Conservation (phyloP, 1,140 invertebrate species). For the Cecropterus lyciades region DNA sequence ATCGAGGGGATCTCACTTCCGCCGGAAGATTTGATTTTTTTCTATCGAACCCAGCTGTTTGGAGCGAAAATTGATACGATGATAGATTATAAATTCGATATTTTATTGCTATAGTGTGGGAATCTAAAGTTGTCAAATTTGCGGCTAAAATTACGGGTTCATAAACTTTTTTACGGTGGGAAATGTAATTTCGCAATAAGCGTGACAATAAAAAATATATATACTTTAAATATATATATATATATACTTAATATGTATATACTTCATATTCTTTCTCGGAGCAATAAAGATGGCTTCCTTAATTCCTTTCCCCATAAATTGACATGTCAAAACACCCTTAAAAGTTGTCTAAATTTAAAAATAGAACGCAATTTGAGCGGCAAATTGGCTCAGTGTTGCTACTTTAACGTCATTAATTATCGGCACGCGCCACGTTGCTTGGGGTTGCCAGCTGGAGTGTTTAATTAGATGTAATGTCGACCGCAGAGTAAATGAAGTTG, state of each 20-base stretch:
- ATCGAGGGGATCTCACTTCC: conserved; percentile 29
- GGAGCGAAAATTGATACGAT: too few relatives aligned
- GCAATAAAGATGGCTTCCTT: too few relatives aligned
- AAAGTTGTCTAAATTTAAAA: conserved; percentile 4
- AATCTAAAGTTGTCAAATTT: too few relatives aligned
- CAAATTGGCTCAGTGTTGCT: conserved; percentile 36
- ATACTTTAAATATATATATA: too few relatives aligned
- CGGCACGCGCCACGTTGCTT: conserved; percentile 27
- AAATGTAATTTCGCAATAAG: too few relatives aligned
- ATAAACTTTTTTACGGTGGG: too few relatives aligned
- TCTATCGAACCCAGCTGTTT: conserved; percentile 2
- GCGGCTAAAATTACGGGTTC: too few relatives aligned
- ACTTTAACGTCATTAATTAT: conserved; percentile 33
- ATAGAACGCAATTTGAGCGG: conserved; percentile 30
- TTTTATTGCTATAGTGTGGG: too few relatives aligned
- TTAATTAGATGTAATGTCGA: conserved; percentile 18
- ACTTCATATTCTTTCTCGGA: too few relatives aligned
- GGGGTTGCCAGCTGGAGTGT: conserved; percentile 34
- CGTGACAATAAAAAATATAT: too few relatives aligned
- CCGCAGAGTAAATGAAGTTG: conserved; percentile 21
- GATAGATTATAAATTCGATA: too few relatives aligned
- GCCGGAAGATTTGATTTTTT: conserved; percentile 29
- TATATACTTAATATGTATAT: too few relatives aligned
- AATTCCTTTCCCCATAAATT: conserved; percentile 3
- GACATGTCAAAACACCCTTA: conserved; percentile 21